Base-by-base conservation (phyloP, 2,113 vertebrate genomes). In the Romanogobio albipinnatus region DNA sequence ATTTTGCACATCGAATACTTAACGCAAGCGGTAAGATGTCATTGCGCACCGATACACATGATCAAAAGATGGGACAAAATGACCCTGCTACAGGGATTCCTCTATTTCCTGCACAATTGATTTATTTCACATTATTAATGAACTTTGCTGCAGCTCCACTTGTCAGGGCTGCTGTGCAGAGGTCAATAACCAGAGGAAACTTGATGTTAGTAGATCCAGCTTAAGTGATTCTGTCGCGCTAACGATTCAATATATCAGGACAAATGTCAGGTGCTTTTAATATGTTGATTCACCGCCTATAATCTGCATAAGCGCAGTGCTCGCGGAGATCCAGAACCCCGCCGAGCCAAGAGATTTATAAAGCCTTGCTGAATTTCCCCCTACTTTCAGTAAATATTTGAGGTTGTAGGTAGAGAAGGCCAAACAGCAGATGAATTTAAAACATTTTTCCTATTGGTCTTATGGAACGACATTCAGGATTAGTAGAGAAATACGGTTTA, bases 71-170 rank as follows among this genome's bases (percentile, higher is more conserved):
- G 92, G 83, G 49, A 45, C 85, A 64, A 86, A 86, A 83, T 83
- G 82, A 88, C 75, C 61, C 92, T 88, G 92, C 95, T 74, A 82
- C 74, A 89, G 93, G 93, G 90, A 93, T 96, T 95, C 93, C 92
- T 94, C 92, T 93, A 94, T 96, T 96, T 96, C 93, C 94, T 87
- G 86, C 94, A 93, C 89, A 94, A 97, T 97, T 97, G 97, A 98
- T 98, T 97, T 96, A 97, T 97, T 96, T 94, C 96, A 95, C 95
- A 96, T 98, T 98, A 97, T 99, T 99, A 99, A 98, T 99, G 97
- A 97, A 98, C 97, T 98, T 98, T 98, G 96, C 94, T 91, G 95
- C 95, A 96, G 96, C 94, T 95, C 93, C 89, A 96, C 95, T 96
- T 97, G 97, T 98, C 97, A 98, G 96, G 93, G 93, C 92, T 90